These are phyloP conservation scores for Coremacera marginata DNA, from an alignment of 2,888 invertebrate species.

Conservation along the genomic window DNA sequence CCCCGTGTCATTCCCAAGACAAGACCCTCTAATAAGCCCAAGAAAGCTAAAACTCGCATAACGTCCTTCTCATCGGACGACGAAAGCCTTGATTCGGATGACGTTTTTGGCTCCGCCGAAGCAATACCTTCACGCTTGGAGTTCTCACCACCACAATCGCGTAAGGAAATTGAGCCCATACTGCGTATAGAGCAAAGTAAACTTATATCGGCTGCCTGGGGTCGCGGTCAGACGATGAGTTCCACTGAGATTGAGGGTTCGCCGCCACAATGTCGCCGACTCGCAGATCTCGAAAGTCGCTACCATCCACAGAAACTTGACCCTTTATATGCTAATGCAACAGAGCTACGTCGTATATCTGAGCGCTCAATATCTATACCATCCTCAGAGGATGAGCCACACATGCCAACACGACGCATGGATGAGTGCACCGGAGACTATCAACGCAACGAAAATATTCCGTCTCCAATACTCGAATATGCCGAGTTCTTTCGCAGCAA, in stretches of 20 bases:
- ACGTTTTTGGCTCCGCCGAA: constrained; percentile 82
- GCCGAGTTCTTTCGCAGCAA: constrained; percentile 74
- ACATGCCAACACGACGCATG: constrained; percentile 73
- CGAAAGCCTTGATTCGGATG: constrained; percentile 82
- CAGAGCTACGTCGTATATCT: constrained; percentile 78
- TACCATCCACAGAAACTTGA: constrained; percentile 77
- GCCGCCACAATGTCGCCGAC: constrained; percentile 78
- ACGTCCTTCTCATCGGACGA: constrained; percentile 83
- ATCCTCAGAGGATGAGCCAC: constrained; percentile 81
- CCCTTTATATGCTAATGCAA: constrained; percentile 75
- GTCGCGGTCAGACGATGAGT: constrained; percentile 80
- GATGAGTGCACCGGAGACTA: constrained; percentile 75
- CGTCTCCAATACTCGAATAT: constrained; percentile 75
- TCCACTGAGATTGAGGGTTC: constrained; percentile 84
- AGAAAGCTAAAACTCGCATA: constrained; percentile 78
- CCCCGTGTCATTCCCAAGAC: constrained; percentile 75
- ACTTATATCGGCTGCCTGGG: constrained; percentile 77
- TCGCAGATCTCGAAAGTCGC: constrained; percentile 76
- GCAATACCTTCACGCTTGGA: constrained; percentile 79
- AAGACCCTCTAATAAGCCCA: constrained; percentile 74
- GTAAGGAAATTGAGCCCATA: constrained; percentile 82
- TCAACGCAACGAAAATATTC: constrained; percentile 74
- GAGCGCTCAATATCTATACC: constrained; percentile 82
- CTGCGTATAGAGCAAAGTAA: constrained; percentile 80
- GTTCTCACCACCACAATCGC: constrained; percentile 81